Evolutionary conservation across 2,113 vertebrate species (phyloP).

Genomic region (Lophura nycthemera): DNA sequence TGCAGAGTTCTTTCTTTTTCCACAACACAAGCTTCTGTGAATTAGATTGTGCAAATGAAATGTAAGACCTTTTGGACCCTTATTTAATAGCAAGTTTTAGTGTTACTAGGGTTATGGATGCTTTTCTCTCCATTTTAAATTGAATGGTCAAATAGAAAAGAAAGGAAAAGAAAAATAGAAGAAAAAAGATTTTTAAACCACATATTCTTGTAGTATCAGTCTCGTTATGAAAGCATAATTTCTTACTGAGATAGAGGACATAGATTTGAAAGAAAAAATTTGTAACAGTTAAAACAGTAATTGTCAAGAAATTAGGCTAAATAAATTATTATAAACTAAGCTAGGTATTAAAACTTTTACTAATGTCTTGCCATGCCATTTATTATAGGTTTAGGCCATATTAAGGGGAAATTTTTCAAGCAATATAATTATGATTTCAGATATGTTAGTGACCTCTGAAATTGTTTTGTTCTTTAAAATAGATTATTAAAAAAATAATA

Average conservation of each 20-base stretch:
- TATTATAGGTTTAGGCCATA: background rate
- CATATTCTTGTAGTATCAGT: background rate
- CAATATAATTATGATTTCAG: background rate
- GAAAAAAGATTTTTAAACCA: background rate
- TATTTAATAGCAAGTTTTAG: background rate
- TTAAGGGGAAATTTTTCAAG: background rate
- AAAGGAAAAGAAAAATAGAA: background rate
- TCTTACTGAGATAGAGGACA: background rate
- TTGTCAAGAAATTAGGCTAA: background rate
- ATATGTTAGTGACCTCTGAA: background rate
- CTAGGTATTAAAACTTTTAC: background rate
- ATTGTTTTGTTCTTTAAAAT: background rate
- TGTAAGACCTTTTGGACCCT: conserved; percentile 8
- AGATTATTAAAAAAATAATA: background rate
- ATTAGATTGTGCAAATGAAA: conserved; percentile 36
- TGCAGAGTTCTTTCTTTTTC: background rate
- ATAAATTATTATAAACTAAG: background rate
- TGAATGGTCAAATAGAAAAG: background rate
- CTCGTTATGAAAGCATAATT: background rate
- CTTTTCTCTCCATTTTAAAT: background rate
- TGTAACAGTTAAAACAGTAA: background rate
- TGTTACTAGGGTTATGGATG: background rate
- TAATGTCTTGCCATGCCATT: background rate
- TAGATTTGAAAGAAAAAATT: background rate
- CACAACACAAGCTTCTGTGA: background rate